Evolutionary conservation across 1,140 invertebrate species (phyloP), one percentile per base, ranked within the genome.

Genomic region (Wiebesia pumilae): DNA sequence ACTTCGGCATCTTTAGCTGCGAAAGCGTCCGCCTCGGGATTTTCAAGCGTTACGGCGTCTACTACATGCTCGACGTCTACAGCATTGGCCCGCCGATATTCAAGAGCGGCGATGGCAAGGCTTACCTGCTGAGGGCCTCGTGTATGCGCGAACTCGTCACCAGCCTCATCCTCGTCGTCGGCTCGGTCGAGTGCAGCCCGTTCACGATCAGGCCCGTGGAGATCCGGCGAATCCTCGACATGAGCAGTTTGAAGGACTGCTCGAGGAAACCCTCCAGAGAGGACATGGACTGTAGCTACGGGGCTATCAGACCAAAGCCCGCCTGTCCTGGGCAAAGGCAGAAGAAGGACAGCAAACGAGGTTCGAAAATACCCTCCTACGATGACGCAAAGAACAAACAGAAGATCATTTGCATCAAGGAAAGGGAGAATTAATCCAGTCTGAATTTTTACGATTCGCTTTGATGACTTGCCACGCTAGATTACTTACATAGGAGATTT

Each of bases 1-100:
- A 86, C 0, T 92, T 92, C 58, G 91, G 73, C 3, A 89, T 91
- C 10, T 73, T 93, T 0, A 90, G 88, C 0, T 93, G 92, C 85
- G 91, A 92, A 47, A 90, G 81, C 81, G 80, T 87, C 0, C 89
- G 89, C n/a, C 73, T 93, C 0, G 91, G 91, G 0, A 10, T 93
- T 0, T 93, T 92, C 75, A 92, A 91, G 79, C 90, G 90, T 33
- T 92, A 89, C 54, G 91, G 90, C 0, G 85, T 90, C 14, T 93
- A 92, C 83, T 93, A 92, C 77, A 87, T 91, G 78, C 88, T 88
- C 38, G 92, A 93, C 84, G 91, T 90, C 0, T 85, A 89, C 43
- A 91, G 90, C 0, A 85, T 86, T 14, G 92, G 92, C 0, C 90
- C 91, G 30, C 92, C 92, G 1, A 21, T 92, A 30, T 92, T 92